Evolutionary conservation across 1,140 invertebrate species (phyloP).

Genomic region (Drosophila lacteicornis): DNA sequence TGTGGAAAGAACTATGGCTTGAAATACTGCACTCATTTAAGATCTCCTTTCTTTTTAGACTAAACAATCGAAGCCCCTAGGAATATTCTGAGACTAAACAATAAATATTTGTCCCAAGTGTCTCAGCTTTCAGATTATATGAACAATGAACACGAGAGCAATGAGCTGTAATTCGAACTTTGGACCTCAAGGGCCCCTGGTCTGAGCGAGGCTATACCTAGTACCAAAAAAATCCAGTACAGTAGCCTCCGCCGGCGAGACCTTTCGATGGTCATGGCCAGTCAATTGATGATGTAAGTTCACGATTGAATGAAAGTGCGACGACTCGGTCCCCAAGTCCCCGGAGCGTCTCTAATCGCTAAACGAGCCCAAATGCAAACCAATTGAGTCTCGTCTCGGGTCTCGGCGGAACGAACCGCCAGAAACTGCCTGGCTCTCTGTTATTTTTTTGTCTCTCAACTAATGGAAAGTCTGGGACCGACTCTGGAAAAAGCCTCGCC

Average conservation of each 20-base stretch:
- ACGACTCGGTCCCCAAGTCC: slow-evolving; percentile 15
- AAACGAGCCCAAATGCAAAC: slow-evolving; percentile 65
- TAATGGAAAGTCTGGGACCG: slow-evolving; percentile 36
- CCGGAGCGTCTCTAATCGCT: slow-evolving; percentile 36
- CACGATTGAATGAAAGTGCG: slow-evolving; percentile 57
- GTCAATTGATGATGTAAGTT: slow-evolving; percentile 43
- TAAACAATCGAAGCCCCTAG: not conserved
- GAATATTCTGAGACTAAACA: slow-evolving; percentile 10
- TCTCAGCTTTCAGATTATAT: not conserved
- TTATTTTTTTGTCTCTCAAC: slow-evolving; percentile 45
- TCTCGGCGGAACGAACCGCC: slow-evolving; percentile 54
- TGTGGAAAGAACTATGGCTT: not conserved
- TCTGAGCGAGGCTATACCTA: not conserved
- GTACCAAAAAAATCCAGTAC: slow-evolving; percentile 14
- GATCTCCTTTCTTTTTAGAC: not conserved
- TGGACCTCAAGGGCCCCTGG: slow-evolving; percentile 2
- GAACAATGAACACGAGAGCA: not conserved
- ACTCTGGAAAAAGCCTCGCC: not conserved
- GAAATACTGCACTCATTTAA: not conserved
- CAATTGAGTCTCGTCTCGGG: slow-evolving; percentile 45
- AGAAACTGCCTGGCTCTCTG: slow-evolving; percentile 44
- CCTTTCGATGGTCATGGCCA: slow-evolving; percentile 40
- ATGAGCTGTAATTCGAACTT: not conserved
- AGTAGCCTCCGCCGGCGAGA: slow-evolving; percentile 32
- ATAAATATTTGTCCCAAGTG: slow-evolving; percentile 11